Conservation (phyloP, 2,888 invertebrate species). For the Rotaria sp. region DNA sequence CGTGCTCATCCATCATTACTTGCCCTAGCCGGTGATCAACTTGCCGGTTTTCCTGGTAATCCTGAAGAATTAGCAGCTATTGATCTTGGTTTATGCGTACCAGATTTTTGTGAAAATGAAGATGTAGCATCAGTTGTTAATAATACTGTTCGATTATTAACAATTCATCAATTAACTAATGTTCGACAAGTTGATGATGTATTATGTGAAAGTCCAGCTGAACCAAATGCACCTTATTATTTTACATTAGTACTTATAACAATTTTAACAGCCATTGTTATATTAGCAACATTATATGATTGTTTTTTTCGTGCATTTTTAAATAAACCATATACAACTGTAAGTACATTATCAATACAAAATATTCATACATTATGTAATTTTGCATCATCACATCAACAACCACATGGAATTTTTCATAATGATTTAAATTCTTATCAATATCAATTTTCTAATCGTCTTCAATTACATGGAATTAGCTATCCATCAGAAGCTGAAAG, state of each 20-base stretch:
- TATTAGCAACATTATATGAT: slow-evolving; percentile 19
- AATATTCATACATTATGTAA: neutral
- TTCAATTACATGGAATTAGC: slow-evolving; percentile 1
- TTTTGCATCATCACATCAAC: neutral
- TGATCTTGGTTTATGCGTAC: slow-evolving; percentile 35
- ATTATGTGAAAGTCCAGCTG: neutral
- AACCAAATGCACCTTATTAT: neutral
- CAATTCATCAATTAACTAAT: neutral
- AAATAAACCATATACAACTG: slow-evolving; percentile 5
- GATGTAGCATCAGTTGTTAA: slow-evolving; percentile 29
- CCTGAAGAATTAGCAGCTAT: neutral
- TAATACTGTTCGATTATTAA: slow-evolving; percentile 27
- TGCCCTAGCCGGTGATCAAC: neutral
- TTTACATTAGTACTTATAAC: neutral
- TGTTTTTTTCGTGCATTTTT: neutral
- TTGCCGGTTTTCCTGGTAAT: neutral
- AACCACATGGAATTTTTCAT: neutral
- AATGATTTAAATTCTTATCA: neutral
- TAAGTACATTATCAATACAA: neutral
- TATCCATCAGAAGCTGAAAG: neutral
- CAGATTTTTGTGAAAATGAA: slow-evolving; percentile 13
- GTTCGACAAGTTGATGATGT: neutral
- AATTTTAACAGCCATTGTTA: neutral
- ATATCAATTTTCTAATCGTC: neutral
- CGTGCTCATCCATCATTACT: neutral